Percentiles rank a stretch among this genome's conserved stretches.
Conservation (phyloP, 2,888 invertebrate species). For the Leucoptera coffeella region DNA sequence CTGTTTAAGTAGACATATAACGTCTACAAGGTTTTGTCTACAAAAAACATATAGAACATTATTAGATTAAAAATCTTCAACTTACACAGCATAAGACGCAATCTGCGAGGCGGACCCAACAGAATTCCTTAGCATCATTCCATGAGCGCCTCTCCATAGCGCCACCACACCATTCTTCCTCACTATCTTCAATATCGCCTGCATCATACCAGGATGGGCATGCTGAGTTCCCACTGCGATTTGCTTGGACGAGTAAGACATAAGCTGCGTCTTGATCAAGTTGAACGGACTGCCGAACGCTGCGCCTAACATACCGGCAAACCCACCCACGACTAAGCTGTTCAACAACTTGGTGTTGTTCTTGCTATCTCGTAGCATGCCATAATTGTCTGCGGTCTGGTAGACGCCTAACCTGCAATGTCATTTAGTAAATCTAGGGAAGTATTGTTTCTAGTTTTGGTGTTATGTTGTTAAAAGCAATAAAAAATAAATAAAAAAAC, state of each 20-base stretch:
- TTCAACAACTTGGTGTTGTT: conserved; percentile 62
- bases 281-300: conserved; percentile 82
- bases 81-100: conserved; percentile 64
- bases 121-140: conserved; percentile 68
- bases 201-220: conserved; percentile 60
- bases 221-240: conserved; percentile 91
- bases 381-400: conserved; percentile 64
- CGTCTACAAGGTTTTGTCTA: no score
- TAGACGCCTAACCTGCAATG: conserved; percentile 68
- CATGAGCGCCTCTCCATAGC: conserved; percentile 70
- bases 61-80: no score
- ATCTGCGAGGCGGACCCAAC: conserved; percentile 83
- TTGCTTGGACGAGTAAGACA: conserved; percentile 65
- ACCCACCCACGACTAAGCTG: conserved; percentile 67
- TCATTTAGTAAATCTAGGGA: no score
- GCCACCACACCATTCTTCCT: conserved; percentile 46
- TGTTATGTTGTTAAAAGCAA: no score
- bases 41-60: no score
- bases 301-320: conserved; percentile 73
- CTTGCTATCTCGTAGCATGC: conserved; percentile 52
- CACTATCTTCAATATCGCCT: conserved; percentile 59
- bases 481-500: no score
- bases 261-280: conserved; percentile 83
- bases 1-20: no score
- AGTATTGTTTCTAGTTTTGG: no score